Percentiles rank a stretch among this genome's conserved stretches.
These are phyloP conservation scores for Bufotes viridis DNA, from an alignment of 2,797 vertebrate genomes.

Conservation along the genomic window DNA sequence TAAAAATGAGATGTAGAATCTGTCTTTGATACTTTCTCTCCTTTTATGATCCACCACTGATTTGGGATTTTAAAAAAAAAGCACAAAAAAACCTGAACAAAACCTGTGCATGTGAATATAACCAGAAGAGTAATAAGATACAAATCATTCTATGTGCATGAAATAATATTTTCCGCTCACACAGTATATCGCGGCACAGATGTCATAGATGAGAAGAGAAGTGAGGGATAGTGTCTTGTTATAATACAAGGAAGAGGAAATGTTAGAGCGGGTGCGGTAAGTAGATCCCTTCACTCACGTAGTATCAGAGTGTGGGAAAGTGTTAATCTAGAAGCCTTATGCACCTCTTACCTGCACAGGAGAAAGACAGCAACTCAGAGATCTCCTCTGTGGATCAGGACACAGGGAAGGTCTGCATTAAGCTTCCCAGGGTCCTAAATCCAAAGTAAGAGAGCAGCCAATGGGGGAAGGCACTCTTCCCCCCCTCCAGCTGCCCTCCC, in stretches of 20 bases:
- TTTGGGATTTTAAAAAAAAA: too few relatives aligned
- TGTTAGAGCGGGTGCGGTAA: slow-evolving; percentile 17
- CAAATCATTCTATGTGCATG: too few relatives aligned
- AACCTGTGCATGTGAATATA: too few relatives aligned
- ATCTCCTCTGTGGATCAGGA: slow-evolving; percentile 47
- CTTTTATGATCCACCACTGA: too few relatives aligned
- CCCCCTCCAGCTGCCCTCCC: slow-evolving; percentile 68
- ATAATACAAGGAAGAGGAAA: background rate
- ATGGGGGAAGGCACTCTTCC: slow-evolving; percentile 16
- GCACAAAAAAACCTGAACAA: too few relatives aligned
- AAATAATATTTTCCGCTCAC: background rate
- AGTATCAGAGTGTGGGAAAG: background rate
- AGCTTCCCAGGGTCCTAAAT: slow-evolving; percentile 48
- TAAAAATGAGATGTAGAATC: too few relatives aligned
- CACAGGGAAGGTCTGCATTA: slow-evolving; percentile 49
- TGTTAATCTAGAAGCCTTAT: slow-evolving; percentile 2
- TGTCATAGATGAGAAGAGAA: background rate
- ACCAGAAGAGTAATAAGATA: too few relatives aligned
- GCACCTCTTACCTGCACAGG: slow-evolving; percentile 51
- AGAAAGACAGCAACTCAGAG: slow-evolving; percentile 33
- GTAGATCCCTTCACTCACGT: background rate
- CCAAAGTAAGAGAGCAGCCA: slow-evolving; percentile 52
- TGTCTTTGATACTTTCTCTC: too few relatives aligned
- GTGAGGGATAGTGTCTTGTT: background rate
- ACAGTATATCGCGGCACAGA: background rate